A percentile compares a stretch with the other conserved stretches of the same genome.
phyloP scores from a whole-genome alignment of 2,888 invertebrate genomes.

The Drosophila kokeensis region DNA sequence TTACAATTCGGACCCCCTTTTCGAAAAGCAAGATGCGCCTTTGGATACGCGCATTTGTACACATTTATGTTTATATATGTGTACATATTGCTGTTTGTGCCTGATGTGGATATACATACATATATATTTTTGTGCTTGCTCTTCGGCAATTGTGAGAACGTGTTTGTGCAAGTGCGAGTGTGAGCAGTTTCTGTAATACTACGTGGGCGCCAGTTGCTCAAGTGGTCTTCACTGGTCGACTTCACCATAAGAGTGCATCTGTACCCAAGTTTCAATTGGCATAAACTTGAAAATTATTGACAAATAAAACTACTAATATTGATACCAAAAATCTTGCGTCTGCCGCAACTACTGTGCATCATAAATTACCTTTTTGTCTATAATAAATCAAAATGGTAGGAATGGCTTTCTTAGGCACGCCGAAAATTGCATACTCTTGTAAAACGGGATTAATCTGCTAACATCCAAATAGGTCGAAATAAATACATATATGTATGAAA shows the following conservation, averaged over 20 bases:
- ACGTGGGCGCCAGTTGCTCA: slow-evolving; percentile 1
- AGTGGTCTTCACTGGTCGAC: neutral
- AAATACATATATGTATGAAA: neutral
- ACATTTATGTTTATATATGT: neutral
- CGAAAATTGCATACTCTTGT: neutral
- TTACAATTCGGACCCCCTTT: neutral
- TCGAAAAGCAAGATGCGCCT: neutral
- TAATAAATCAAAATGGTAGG: neutral
- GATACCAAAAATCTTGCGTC: neutral
- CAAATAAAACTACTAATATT: neutral
- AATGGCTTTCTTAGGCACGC: neutral
- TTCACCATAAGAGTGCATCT: neutral
- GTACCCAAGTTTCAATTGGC: neutral
- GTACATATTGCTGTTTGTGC: neutral
- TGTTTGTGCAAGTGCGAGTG: slow-evolving; percentile 5
- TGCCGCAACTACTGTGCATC: neutral
- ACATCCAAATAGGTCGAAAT: neutral
- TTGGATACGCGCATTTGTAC: neutral
- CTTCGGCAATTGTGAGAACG: slow-evolving; percentile 3
- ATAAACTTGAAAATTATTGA: neutral
- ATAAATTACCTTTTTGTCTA: neutral
- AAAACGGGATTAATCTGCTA: neutral
- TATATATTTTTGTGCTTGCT: neutral
- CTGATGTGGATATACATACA: neutral
- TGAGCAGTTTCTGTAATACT: slow-evolving; percentile 1